phyloP scores from a whole-genome alignment of 2,797 vertebrate genomes.

The Eulemur coronatus region DNA sequence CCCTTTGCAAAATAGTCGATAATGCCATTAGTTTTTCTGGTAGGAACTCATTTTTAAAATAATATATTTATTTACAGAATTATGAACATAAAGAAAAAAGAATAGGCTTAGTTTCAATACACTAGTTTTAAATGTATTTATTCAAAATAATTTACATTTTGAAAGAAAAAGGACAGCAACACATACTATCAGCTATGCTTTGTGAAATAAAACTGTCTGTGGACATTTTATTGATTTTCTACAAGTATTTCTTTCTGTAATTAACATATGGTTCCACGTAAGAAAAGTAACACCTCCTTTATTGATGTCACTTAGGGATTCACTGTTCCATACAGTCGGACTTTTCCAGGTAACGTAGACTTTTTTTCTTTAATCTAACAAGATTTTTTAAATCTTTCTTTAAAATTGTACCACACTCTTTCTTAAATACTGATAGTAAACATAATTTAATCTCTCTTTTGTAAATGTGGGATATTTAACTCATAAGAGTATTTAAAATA shows the following conservation, averaged over 20 bases:
- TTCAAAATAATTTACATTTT: not conserved
- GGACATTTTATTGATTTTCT: not conserved
- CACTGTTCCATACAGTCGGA: not conserved
- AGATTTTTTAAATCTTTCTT: not conserved
- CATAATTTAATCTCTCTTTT: not conserved
- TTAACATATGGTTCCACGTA: not conserved
- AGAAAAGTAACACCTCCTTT: not conserved
- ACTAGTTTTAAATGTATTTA: conserved; percentile 17
- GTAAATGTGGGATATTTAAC: not conserved
- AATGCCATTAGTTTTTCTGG: not conserved
- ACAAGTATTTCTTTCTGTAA: not conserved
- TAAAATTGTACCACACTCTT: not conserved
- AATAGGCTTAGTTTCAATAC: not conserved
- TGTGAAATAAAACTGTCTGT: not conserved
- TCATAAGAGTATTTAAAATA: not conserved
- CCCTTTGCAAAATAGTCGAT: not conserved
- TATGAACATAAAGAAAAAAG: not conserved
- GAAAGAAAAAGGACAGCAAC: not conserved
- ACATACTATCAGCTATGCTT: not conserved
- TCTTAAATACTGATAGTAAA: not conserved
- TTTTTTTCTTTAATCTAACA: not conserved
- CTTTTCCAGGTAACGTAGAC: not conserved
- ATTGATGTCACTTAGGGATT: not conserved
- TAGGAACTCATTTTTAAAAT: not conserved
- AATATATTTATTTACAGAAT: not conserved